Conservation (phyloP, 2,113 vertebrate species). For the Falco punctatus region DNA sequence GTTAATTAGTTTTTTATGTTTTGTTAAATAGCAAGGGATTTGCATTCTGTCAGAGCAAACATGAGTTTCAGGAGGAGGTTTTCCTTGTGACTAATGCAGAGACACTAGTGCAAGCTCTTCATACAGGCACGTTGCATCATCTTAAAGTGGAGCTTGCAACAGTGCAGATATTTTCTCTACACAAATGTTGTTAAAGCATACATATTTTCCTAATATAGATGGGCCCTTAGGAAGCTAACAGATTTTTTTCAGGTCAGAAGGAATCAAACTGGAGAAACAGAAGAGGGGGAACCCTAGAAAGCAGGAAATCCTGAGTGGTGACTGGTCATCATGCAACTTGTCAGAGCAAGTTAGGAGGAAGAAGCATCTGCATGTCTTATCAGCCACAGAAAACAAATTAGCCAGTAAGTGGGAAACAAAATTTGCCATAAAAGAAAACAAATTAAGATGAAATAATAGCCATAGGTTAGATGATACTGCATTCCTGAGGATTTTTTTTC, state of each 20-base stretch:
- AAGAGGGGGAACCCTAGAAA: slow-evolving; percentile 59
- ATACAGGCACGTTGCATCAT: background rate
- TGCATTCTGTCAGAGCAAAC: background rate
- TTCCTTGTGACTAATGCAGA: background rate
- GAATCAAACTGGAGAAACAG: slow-evolving; percentile 65
- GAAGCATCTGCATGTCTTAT: slow-evolving; percentile 54
- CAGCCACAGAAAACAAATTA: slow-evolving; percentile 63
- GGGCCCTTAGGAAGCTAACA: slow-evolving; percentile 46
- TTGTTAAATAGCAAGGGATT: background rate
- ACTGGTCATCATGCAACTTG: slow-evolving; percentile 56
- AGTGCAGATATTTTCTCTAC: background rate
- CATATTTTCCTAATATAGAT: background rate
- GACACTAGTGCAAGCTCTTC: background rate
- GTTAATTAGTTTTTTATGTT: background rate
- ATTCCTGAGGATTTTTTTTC: background rate
- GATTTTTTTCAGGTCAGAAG: slow-evolving; percentile 65
- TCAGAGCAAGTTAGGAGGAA: slow-evolving; percentile 66
- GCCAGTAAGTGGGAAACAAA: slow-evolving; percentile 66
- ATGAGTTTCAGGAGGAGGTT: background rate
- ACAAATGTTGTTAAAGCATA: background rate
- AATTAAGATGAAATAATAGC: slow-evolving; percentile 6
- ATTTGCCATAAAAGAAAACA: slow-evolving; percentile 30
- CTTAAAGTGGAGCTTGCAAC: background rate
- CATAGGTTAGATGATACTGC: background rate
- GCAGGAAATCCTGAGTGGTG: slow-evolving; percentile 60